phyloP scores from a whole-genome alignment of 2,888 invertebrate genomes.

The Dorcus hopei region DNA sequence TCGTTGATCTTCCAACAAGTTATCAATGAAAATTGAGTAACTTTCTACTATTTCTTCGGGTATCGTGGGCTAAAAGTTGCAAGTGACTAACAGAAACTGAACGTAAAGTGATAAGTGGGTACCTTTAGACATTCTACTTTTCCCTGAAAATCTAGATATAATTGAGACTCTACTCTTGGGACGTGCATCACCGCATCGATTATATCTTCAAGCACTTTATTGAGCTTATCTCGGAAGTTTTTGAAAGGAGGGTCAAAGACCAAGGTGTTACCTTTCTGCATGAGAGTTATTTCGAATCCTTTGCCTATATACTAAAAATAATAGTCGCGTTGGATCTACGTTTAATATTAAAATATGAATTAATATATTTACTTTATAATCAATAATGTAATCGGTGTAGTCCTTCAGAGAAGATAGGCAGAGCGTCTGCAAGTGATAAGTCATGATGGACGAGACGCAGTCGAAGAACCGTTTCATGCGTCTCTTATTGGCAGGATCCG shows the following conservation, averaged over 20 bases:
- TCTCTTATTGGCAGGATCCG: constrained; percentile 61
- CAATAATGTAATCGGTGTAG: constrained; percentile 73
- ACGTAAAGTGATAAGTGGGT: background rate
- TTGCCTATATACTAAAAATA: constrained; percentile 61
- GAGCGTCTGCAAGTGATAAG: constrained; percentile 77
- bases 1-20: constrained; percentile 67
- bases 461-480: constrained; percentile 78
- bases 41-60: constrained; percentile 64
- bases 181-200: constrained; percentile 68
- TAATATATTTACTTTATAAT: constrained; percentile 36
- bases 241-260: constrained; percentile 74
- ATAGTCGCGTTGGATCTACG: too few species aligned
- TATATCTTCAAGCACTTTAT: constrained; percentile 71
- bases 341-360: constrained; percentile 2
- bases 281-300: constrained; percentile 64
- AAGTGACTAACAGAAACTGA: background rate
- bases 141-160: constrained; percentile 64
- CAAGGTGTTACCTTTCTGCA: constrained; percentile 59
- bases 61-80: constrained; percentile 65
- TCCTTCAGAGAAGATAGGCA: constrained; percentile 77
- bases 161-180: constrained; percentile 75
- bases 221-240: constrained; percentile 67
- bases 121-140: constrained; percentile 40
- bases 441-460: constrained; percentile 83
- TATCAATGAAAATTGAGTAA: constrained; percentile 60